phyloP scores from a whole-genome alignment of 2,797 vertebrate species.

The Spheniscus humboldti region DNA sequence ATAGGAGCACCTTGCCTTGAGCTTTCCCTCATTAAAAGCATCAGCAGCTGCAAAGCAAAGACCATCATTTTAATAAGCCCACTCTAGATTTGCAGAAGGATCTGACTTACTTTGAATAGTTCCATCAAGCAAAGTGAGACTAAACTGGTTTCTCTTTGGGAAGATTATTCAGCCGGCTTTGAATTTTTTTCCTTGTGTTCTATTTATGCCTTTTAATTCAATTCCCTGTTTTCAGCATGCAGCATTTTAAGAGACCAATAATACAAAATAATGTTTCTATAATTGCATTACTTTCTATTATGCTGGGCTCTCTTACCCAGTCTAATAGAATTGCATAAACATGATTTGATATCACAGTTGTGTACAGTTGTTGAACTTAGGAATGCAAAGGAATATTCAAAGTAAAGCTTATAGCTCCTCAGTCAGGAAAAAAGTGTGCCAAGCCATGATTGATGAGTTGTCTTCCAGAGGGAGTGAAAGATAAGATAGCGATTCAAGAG shows the following conservation, averaged over 20 bases:
- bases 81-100: neutral
- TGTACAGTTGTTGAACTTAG: neutral
- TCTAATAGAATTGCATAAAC: conserved; percentile 13
- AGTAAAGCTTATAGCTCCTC: neutral
- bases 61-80: neutral
- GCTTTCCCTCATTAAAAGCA: neutral
- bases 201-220: conserved; percentile 54
- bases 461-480: neutral
- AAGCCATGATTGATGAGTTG: neutral
- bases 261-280: conserved; percentile 4
- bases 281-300: conserved; percentile 40
- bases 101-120: neutral
- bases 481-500: neutral
- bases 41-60: neutral
- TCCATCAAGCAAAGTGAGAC: neutral
- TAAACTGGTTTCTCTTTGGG: neutral
- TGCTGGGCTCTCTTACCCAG: neutral
- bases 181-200: neutral
- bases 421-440: neutral
- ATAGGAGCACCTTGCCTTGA: neutral
- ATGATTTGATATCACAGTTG: neutral
- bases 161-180: neutral
- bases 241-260: conserved; percentile 9
- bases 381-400: neutral
- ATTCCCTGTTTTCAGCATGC: conserved; percentile 24